Evolutionary conservation across 1,140 invertebrate genomes (phyloP).

Genomic region (Lepidurus packardi): DNA sequence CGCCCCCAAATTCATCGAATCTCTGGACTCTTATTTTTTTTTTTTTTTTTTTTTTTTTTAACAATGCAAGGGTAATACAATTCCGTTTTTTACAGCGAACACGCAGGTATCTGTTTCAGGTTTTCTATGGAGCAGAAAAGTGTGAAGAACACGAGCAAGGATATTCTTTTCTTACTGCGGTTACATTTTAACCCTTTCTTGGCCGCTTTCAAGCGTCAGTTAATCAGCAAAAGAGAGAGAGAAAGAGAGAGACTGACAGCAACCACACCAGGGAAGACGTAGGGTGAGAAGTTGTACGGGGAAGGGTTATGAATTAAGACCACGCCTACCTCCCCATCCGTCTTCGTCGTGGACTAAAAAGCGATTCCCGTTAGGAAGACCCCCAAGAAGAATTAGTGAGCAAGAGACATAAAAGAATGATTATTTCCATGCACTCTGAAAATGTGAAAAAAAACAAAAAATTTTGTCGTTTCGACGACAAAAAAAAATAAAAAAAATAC

Average conservation of each 20-base stretch:
- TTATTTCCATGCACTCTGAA: neutral
- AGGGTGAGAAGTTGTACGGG: neutral
- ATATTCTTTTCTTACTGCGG: neutral
- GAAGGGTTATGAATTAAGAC: constrained; percentile 9
- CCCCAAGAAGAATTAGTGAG: neutral
- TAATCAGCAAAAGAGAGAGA: neutral
- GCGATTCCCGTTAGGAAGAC: neutral
- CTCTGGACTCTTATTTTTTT: neutral
- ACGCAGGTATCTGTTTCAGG: neutral
- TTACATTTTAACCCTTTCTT: neutral
- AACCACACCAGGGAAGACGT: neutral
- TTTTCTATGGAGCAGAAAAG: neutral
- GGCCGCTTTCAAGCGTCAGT: neutral
- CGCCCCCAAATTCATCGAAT: neutral
- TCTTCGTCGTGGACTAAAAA: constrained; percentile 1
- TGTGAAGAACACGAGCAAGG: neutral
- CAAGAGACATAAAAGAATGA: neutral
- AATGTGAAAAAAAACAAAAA: neutral
- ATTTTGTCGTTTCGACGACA: neutral
- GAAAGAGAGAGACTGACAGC: neutral
- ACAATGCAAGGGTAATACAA: neutral
- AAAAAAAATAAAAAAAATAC: neutral
- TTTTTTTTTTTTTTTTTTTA: neutral
- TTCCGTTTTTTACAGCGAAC: neutral
- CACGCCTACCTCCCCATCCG: constrained; percentile 15